Evolutionary conservation across 2,888 invertebrate genomes (phyloP).

Genomic region (Harmothoe impar): DNA sequence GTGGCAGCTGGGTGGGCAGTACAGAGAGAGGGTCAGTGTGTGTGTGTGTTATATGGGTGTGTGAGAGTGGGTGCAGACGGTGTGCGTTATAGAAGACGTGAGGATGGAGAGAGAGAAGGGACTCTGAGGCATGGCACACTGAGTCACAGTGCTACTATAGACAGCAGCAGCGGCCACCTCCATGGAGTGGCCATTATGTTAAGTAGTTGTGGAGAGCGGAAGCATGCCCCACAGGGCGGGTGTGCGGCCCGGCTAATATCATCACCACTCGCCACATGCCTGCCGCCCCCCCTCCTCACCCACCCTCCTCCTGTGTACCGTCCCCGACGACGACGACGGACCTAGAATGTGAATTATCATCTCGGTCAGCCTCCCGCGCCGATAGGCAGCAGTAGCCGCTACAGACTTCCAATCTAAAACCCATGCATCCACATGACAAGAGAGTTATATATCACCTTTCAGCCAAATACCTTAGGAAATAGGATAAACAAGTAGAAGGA

Average conservation of each 20-base stretch:
- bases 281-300: neutral
- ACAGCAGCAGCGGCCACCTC: neutral
- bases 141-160: neutral
- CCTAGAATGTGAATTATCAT: constrained; percentile 44
- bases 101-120: neutral
- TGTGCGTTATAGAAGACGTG: neutral
- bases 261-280: constrained; percentile 50
- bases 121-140: neutral
- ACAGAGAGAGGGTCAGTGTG: neutral
- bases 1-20: constrained; percentile 10
- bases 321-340: constrained; percentile 2
- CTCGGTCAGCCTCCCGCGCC: neutral
- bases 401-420: neutral
- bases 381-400: neutral
- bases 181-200: constrained; percentile 37
- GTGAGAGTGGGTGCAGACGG: neutral
- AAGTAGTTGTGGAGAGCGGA: constrained; percentile 14
- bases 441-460: neutral
- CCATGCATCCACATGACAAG: neutral
- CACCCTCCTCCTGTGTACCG: neutral
- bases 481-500: too few relatives aligned
- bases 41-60: constrained; percentile 37
- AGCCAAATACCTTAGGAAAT: too few relatives aligned
- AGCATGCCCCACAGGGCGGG: neutral
- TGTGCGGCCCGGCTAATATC: constrained; percentile 40